These are phyloP conservation scores for Enteromius mattozi DNA, from an alignment of 2,797 vertebrate species.

Conservation along the genomic window DNA sequence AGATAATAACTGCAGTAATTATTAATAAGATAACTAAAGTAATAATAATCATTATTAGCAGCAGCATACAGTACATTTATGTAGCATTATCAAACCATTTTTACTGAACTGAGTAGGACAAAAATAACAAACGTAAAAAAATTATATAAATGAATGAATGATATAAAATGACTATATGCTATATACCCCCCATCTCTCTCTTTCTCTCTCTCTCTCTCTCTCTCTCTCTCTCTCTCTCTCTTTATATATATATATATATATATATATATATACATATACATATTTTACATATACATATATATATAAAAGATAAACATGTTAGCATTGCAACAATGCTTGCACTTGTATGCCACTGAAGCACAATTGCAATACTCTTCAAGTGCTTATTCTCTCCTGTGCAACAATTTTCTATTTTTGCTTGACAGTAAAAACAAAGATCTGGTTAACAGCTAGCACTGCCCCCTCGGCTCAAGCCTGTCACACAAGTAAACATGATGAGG, in stretches of 20 bases:
- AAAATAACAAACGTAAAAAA: not conserved
- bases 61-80: not conserved
- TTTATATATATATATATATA: not conserved
- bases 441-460: not conserved
- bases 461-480: slow-evolving; percentile 11
- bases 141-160: not conserved
- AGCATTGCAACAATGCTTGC: not conserved
- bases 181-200: too few relatives aligned
- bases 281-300: not conserved
- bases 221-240: too few relatives aligned
- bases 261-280: too few relatives aligned
- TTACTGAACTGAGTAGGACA: not conserved
- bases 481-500: slow-evolving; percentile 27
- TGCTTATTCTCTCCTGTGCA: not conserved
- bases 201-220: too few relatives aligned
- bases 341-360: not conserved
- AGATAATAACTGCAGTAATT: not conserved
- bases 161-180: not conserved
- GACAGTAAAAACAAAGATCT: not conserved
- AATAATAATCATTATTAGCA: not conserved
- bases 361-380: slow-evolving; percentile 1
- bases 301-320: not conserved
- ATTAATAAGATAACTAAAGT: not conserved
- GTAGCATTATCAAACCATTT: not conserved
- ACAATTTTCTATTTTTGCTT: not conserved